Percentiles rank a stretch among this genome's conserved stretches.
Conservation (phyloP, 2,113 vertebrate species). For the Trogon melanurus region DNA sequence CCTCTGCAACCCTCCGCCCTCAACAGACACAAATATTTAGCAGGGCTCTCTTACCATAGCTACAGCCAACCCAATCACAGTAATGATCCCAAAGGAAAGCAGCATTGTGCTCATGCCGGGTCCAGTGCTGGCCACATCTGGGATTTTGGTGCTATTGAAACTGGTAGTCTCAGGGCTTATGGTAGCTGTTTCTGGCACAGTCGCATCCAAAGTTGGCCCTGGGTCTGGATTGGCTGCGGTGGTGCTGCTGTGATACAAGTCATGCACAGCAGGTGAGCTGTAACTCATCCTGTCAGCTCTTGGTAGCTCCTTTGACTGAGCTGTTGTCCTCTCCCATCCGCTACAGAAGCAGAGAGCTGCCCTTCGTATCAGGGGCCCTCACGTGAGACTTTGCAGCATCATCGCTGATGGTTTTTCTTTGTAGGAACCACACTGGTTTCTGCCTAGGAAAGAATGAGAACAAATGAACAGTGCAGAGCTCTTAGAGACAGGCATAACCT, state of each 20-base stretch:
- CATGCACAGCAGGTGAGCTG: conserved; percentile 59
- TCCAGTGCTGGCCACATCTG: conserved; percentile 73
- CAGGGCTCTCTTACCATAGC: conserved; percentile 85
- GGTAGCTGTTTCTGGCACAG: conserved; percentile 74
- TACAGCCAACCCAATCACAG: conserved; percentile 90
- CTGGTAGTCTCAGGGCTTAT: conserved; percentile 82
- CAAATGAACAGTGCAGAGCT: not conserved
- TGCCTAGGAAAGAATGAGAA: not conserved
- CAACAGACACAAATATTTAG: not conserved
- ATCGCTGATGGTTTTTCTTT: not conserved
- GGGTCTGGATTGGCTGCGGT: conserved; percentile 29
- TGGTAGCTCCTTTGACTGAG: not conserved
- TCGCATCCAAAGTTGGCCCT: conserved; percentile 55
- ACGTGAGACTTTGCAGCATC: not conserved
- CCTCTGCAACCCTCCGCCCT: not conserved
- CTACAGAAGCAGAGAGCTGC: not conserved
- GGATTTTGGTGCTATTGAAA: conserved; percentile 87
- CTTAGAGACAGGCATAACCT: not conserved
- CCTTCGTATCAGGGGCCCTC: not conserved
- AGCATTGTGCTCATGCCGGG: conserved; percentile 87
- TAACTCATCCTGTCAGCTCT: conserved; percentile 66
- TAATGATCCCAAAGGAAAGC: conserved; percentile 93
- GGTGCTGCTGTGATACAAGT: conserved; percentile 49
- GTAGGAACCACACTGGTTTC: not conserved
- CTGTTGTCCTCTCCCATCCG: not conserved